Evolutionary conservation across 2,888 invertebrate genomes (phyloP).

Genomic region (Nezara viridula): DNA sequence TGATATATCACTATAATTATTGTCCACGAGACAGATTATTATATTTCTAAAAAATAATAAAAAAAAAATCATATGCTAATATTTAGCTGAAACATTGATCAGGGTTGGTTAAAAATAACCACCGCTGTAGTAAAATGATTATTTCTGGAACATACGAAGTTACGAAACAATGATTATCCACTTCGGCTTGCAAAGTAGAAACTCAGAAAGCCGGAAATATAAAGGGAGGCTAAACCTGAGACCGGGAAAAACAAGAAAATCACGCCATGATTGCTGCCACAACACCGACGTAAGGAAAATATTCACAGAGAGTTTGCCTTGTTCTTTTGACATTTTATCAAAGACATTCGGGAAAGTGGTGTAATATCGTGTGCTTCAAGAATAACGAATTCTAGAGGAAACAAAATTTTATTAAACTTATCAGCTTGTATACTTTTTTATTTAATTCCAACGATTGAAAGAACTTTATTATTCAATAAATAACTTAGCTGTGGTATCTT

Average conservation of each 20-base stretch:
- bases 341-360: neutral
- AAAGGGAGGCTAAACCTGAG: neutral
- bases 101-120: neutral
- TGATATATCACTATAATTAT: no score
- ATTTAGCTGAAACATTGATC: neutral
- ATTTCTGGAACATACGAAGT: neutral
- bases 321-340: neutral
- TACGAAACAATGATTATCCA: neutral
- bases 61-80: no score
- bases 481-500: no score
- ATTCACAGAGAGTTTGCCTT: neutral
- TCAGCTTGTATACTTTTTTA: neutral
- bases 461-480: neutral
- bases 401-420: neutral
- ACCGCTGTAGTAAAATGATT: neutral
- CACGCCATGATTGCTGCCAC: neutral
- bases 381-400: no score
- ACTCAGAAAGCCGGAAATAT: constrained; percentile 5
- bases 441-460: neutral
- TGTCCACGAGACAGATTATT: no score
- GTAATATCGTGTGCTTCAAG: no score
- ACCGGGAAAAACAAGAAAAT: neutral
- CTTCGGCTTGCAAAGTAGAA: neutral
- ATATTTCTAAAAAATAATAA: no score
- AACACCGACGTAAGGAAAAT: neutral